Evolutionary conservation across 1,140 invertebrate species (phyloP), one percentile per base, ranked within the genome.

Genomic region (Aethina tumida): DNA sequence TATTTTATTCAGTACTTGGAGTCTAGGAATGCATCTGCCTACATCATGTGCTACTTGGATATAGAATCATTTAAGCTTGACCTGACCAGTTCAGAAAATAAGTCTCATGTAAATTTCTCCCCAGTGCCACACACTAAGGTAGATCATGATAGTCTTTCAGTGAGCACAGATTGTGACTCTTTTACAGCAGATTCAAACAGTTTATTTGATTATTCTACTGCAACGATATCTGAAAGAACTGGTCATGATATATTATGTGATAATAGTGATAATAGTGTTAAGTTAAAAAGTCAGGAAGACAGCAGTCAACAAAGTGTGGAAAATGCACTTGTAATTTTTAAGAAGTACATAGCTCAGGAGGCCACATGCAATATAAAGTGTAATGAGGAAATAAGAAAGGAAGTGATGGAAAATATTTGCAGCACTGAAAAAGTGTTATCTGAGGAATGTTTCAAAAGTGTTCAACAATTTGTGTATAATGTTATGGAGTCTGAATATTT

Each of bases 1-100:
- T 81, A 78, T 51, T 82, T 84, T 51, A 74, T 84, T 18, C 77
- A 84, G 43, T 85, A 71, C 56, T 68, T 85, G 67, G 79, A 84
- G 18, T 64, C 70, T 0, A 63, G 64, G 15, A 71, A 73, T 41
- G 64, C 59, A 2, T 52, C 73, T 9, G 45, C 65, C 2, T 61
- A 77, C 5, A 71, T 84, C 2, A 74, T 75, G 55, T 84, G 82
- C 57, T 85, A 76, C 74, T 53, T 83, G 36, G 81, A 84, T 56
- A 73, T 79, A 9, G 76, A 83, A 45, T 79, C 75, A 52, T 74
- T 84, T 29, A 64, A 66, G 43, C 37, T 28, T 9, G 44, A 52
- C 10, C n/a, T 45, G 6, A 15, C 31, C 9, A 21, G 21, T 7
- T 22, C n/a, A 29, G 18, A 35, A 29, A 5, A 31, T n/a, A 46